Percentiles rank a stretch among this genome's conserved stretches.
phyloP scores from a whole-genome alignment of 2,797 vertebrate genomes.

The Pseudocheirus occidentalis region DNA sequence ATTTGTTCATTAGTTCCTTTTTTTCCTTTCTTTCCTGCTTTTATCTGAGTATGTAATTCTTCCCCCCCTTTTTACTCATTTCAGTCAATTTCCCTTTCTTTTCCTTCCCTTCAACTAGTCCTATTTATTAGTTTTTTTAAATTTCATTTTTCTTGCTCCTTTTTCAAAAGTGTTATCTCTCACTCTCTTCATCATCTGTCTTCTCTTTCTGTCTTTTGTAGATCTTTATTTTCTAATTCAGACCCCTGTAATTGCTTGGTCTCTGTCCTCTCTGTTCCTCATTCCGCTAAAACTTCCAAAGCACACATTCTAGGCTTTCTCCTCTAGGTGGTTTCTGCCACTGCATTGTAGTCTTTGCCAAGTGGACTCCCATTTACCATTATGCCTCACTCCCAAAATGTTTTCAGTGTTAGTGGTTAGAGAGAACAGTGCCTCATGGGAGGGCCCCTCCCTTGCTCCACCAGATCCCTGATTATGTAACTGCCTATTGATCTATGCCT shows the following conservation, averaged over 20 bases:
- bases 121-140: too few species aligned
- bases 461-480: not conserved
- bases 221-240: not conserved
- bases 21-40: too few species aligned
- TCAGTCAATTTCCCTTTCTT: too few species aligned
- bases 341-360: not conserved
- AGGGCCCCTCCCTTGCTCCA: not conserved
- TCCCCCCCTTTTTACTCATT: too few species aligned
- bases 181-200: not conserved
- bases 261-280: not conserved
- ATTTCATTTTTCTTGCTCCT: not conserved
- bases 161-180: not conserved
- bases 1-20: too few species aligned
- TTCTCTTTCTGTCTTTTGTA: not conserved
- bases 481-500: not conserved
- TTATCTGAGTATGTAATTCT: too few species aligned
- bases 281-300: not conserved
- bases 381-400: not conserved
- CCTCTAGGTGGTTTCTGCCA: not conserved
- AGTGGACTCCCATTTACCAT: not conserved
- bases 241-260: not conserved
- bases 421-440: not conserved
- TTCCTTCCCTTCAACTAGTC: too few species aligned
- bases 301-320: not conserved
- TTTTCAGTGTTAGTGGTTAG: not conserved